phyloP scores from a whole-genome alignment of 1,140 invertebrate species.

The Colletes latitarsis region DNA sequence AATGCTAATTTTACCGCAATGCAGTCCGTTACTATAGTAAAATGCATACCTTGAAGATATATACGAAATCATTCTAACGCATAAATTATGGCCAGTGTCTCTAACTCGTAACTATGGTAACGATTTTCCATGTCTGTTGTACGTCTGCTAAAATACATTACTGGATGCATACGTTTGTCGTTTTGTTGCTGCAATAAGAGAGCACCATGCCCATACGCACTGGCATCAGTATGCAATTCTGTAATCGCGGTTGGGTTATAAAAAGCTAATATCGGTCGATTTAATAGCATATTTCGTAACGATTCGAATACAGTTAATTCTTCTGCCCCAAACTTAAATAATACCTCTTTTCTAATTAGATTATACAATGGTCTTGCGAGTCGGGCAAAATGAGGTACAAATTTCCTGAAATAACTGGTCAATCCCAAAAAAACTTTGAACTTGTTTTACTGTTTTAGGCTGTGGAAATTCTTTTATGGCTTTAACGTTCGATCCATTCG shows the following conservation, averaged over 20 bases:
- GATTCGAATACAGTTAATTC: not conserved
- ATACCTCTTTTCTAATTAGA: not conserved
- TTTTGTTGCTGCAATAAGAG: not conserved
- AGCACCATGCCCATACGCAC: not conserved
- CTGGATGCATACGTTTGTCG: not conserved
- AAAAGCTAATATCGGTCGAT: not conserved
- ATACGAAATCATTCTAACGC: constrained; percentile 57
- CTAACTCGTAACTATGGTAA: constrained; percentile 35
- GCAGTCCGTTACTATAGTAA: not conserved
- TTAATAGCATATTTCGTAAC: not conserved
- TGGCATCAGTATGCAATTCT: not conserved
- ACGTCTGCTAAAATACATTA: not conserved
- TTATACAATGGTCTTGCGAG: not conserved
- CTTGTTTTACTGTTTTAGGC: not conserved
- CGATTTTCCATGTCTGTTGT: not conserved
- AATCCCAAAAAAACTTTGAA: not conserved
- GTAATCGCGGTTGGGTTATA: not conserved
- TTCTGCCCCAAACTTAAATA: not conserved
- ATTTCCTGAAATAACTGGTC: not conserved
- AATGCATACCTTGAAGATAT: constrained; percentile 52
- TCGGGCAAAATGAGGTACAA: not conserved
- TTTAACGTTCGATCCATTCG: not conserved
- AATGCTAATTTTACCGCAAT: not conserved
- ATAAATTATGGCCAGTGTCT: constrained; percentile 53
- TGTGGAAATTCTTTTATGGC: not conserved